Evolutionary conservation across 2,888 invertebrate species (phyloP).

Genomic region (Caenorhabditis plicata): DNA sequence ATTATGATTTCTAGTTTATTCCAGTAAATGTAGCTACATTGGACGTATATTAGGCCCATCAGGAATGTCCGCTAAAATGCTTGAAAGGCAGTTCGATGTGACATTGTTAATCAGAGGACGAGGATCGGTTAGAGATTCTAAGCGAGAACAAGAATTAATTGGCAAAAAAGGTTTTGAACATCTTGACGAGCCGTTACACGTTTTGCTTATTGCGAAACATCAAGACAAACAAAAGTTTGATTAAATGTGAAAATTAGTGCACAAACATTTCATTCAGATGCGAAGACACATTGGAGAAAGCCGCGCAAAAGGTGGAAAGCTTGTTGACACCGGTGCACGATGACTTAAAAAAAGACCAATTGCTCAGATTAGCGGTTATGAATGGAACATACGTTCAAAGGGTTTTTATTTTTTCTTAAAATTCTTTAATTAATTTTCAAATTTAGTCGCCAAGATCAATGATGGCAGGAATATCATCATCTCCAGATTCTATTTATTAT

Average conservation of each 20-base stretch:
- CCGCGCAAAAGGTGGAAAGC: constrained; percentile 94
- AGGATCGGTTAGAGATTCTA: constrained; percentile 33
- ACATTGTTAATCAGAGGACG: constrained; percentile 50
- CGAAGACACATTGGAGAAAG: constrained; percentile 86
- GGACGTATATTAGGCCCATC: constrained; percentile 62
- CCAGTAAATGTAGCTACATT: constrained; percentile 37
- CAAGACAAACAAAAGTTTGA: constrained; percentile 72
- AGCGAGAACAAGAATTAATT: constrained; percentile 39
- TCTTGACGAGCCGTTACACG: constrained; percentile 55
- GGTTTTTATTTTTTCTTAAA: neutral
- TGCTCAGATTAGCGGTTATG: constrained; percentile 97
- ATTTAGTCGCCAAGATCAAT: neutral
- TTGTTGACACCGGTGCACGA: constrained; percentile 96
- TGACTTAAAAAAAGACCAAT: constrained; percentile 95
- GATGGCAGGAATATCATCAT: too few species aligned
- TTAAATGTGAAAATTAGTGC: neutral
- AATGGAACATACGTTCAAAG: constrained; percentile 78
- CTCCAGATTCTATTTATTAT: too few species aligned
- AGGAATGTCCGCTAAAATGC: constrained; percentile 54
- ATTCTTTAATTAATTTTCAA: neutral
- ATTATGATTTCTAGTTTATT: neutral
- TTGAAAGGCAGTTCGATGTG: constrained; percentile 50
- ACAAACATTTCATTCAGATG: constrained; percentile 15
- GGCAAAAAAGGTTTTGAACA: constrained; percentile 52
- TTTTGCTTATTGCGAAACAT: constrained; percentile 47